A percentile compares a stretch with the other conserved stretches of the same genome.
Evolutionary conservation across 2,113 vertebrate species (phyloP).

Genomic region (Scortum barcoo): DNA sequence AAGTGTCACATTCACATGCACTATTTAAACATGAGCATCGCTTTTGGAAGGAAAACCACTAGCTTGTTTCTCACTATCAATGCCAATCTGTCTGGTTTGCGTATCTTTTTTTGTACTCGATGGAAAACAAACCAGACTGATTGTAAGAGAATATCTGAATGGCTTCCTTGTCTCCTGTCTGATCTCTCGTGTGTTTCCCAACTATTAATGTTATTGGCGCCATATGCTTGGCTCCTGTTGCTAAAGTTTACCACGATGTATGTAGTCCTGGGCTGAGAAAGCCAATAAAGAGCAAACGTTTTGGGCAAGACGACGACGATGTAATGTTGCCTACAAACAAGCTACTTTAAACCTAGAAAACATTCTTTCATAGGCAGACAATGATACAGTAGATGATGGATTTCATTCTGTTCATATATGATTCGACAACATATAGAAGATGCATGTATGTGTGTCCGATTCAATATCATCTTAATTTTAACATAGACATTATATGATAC

Average conservation of each 20-base stretch:
- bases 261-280: slow-evolving; percentile 28
- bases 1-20: slow-evolving; percentile 1
- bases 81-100: slow-evolving; percentile 11
- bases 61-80: slow-evolving; percentile 6
- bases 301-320: slow-evolving; percentile 35
- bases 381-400: not conserved
- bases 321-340: slow-evolving; percentile 27
- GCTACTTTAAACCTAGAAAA: not conserved
- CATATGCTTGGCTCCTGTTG: slow-evolving; percentile 76
- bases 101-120: slow-evolving; percentile 8
- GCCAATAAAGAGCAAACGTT: slow-evolving; percentile 67
- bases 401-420: not conserved
- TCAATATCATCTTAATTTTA: not conserved
- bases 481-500: not conserved
- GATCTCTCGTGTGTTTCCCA: slow-evolving; percentile 63
- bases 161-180: slow-evolving; percentile 64
- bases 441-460: not conserved
- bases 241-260: slow-evolving; percentile 54
- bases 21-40: not conserved
- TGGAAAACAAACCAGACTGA: slow-evolving; percentile 40
- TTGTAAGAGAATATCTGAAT: slow-evolving; percentile 64
- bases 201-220: slow-evolving; percentile 73
- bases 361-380: not conserved
- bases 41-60: not conserved
- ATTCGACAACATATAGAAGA: not conserved